Evolutionary conservation across 2,888 invertebrate genomes (phyloP).

Genomic region (Mimumesa dahlbomi): DNA sequence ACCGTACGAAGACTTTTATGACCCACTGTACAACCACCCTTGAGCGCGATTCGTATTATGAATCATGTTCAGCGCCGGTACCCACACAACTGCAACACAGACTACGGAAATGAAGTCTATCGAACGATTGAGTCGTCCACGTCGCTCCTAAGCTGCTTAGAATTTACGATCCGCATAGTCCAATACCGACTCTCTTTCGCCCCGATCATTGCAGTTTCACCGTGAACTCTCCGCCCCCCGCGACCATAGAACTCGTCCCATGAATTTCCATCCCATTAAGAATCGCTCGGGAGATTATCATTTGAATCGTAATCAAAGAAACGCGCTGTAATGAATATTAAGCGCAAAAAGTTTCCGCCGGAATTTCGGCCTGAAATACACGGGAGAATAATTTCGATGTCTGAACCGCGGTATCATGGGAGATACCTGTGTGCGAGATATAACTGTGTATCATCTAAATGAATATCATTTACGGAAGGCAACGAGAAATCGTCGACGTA

Average conservation of each 20-base stretch:
- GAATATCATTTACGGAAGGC: too few species aligned
- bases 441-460: too few species aligned
- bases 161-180: conserved; percentile 58
- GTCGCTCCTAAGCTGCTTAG: conserved; percentile 59
- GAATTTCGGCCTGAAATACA: too few species aligned
- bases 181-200: conserved; percentile 24
- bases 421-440: too few species aligned
- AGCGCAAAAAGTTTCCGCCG: conserved; percentile 9
- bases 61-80: conserved; percentile 7
- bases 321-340: background rate
- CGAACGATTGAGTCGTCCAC: conserved; percentile 37
- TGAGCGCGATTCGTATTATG: too few species aligned
- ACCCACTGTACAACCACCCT: too few species aligned
- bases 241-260: conserved; percentile 26
- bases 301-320: conserved; percentile 38
- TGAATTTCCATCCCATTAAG: conserved; percentile 53
- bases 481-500: too few species aligned
- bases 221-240: conserved; percentile 49
- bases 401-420: too few species aligned
- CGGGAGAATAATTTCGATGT: too few species aligned
- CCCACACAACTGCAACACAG: conserved; percentile 19
- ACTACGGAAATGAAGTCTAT: conserved; percentile 27
- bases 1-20: too few species aligned
- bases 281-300: conserved; percentile 36
- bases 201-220: conserved; percentile 20